Evolutionary conservation across 2,888 invertebrate genomes (phyloP), one percentile per base, ranked within the genome.

Genomic region (Ptychoptera albimana): DNA sequence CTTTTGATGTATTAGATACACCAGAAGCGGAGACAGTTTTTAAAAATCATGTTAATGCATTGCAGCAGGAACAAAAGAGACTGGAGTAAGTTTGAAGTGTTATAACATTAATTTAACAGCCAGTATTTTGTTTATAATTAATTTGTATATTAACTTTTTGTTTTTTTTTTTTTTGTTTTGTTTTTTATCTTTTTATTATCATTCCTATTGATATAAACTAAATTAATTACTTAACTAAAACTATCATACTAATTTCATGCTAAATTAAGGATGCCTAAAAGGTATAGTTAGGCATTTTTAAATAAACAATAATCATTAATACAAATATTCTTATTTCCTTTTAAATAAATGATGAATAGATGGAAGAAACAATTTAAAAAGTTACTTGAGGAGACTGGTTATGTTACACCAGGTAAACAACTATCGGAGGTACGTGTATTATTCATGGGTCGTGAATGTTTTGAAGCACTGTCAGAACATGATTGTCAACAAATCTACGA

Each of bases 321-420:
- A 23, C 7, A 23, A 5, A 23, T 23, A 37, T 34, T 46, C 42
- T n/a, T 14, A 15, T 43, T 9, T 39, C n/a, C 12, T 37, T 16
- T 16, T 39, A 39, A 13, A 30, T 40, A 31, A 46, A 44, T 8
- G 34, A 15, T 44, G 50, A 53, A 46, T 61, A 92, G 92, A 66
- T 85, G 88, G 82, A 87, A 89, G 62, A 84, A 87, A 58, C 89
- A 93, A 61, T 96, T 96, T 68, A 89, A 89, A 64, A 82, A 87
- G 58, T 71, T 94, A 14, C 71, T 96, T 45, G 88, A 91, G 63
- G 92, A 92, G 63, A 92, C 92, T 1, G 86, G 88, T 2, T 92
- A 93, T 64, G 91, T 94, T 30, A 92, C 91, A 0, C 91, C 93
- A 2, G 94, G 94, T n/a, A 92, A 93, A 66, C 81, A 84, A 54